Conservation (phyloP, 92 coral and sea anemone genomes). For the Epizoanthus scotinus region DNA sequence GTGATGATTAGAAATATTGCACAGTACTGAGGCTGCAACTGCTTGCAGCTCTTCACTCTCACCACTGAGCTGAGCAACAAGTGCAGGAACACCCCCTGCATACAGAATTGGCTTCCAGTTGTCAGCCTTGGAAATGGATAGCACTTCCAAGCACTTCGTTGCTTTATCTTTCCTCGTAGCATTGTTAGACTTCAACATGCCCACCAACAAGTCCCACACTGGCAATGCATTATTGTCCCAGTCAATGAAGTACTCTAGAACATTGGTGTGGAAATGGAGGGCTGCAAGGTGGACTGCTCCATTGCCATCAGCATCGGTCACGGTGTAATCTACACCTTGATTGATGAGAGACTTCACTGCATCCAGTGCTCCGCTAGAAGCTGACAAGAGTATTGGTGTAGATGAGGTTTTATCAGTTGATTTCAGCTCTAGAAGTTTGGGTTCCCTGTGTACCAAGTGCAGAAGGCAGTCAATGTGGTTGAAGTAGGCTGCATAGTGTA, state of each 20-base stretch:
- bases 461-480: constrained; percentile 92
- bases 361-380: constrained; percentile 95
- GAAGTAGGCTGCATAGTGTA: constrained; percentile 93
- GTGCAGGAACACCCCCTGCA: constrained; percentile 89
- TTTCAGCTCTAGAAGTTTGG: constrained; percentile 78
- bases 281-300: constrained; percentile 87
- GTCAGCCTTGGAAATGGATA: constrained; percentile 81
- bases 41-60: constrained; percentile 82
- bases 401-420: constrained; percentile 70
- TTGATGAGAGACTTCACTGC: constrained; percentile 83
- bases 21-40: constrained; percentile 87
- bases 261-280: constrained; percentile 86
- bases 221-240: constrained; percentile 78
- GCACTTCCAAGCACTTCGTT: constrained; percentile 85
- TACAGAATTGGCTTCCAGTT: constrained; percentile 89
- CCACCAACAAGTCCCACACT: constrained; percentile 91
- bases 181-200: constrained; percentile 86
- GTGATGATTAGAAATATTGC: constrained; percentile 84
- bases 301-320: constrained; percentile 66
- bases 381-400: constrained; percentile 92
- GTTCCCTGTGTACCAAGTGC: constrained; percentile 81
- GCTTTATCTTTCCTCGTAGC: constrained; percentile 74
- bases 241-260: constrained; percentile 87
- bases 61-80: constrained; percentile 71
- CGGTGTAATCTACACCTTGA: constrained; percentile 63